Percentiles rank a stretch among this genome's conserved stretches.
Evolutionary conservation across 2,797 vertebrate species (phyloP).

Genomic region (Ceyx erithaca): DNA sequence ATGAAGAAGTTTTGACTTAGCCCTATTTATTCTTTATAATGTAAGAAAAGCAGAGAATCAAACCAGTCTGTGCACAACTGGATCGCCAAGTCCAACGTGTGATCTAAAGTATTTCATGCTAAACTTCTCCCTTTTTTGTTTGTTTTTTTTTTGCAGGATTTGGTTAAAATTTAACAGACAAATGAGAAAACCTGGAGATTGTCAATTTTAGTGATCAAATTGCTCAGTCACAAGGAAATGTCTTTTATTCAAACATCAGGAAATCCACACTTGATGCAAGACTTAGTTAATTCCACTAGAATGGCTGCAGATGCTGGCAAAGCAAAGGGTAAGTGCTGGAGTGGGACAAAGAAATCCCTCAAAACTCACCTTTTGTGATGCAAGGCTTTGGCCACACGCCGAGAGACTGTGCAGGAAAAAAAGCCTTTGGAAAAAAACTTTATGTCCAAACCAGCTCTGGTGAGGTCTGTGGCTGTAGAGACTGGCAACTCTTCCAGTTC

Average conservation of each 20-base stretch:
- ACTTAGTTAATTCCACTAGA: slow-evolving; percentile 21
- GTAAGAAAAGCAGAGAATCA: background rate
- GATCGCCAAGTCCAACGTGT: slow-evolving; percentile 22
- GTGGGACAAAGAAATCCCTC: background rate
- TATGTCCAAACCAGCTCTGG: background rate
- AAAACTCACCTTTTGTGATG: background rate
- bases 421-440: background rate
- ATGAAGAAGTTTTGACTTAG: background rate
- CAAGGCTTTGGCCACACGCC: background rate
- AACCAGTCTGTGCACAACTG: background rate
- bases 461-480: background rate
- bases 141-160: background rate
- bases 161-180: slow-evolving; percentile 42
- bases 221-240: slow-evolving; percentile 42
- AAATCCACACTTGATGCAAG: slow-evolving; percentile 52
- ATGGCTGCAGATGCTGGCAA: slow-evolving; percentile 48
- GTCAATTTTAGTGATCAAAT: slow-evolving; percentile 38
- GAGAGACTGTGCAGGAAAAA: background rate
- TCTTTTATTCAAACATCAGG: slow-evolving; percentile 47
- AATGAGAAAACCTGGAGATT: slow-evolving; percentile 53
- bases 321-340: slow-evolving; percentile 2
- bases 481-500: background rate
- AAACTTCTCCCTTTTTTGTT: slow-evolving; percentile 16
- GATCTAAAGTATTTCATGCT: slow-evolving; percentile 48
- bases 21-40: background rate